A percentile compares a stretch with the other conserved stretches of the same genome.
phyloP scores from a whole-genome alignment of 2,113 vertebrate species.

The Lepus europaeus region DNA sequence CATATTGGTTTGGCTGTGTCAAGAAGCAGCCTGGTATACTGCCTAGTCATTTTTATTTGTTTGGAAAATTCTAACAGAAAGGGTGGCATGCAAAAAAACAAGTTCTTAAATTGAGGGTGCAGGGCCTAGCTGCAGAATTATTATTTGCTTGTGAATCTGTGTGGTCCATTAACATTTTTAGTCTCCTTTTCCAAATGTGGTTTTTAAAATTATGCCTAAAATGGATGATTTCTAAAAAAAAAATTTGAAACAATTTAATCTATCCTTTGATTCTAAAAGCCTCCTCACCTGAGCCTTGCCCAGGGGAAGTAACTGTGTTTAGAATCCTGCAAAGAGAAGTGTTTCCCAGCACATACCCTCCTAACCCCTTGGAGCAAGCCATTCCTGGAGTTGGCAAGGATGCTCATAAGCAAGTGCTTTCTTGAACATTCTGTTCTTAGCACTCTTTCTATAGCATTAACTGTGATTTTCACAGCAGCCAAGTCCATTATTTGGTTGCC shows the following conservation, averaged over 20 bases:
- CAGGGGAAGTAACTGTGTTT: neutral
- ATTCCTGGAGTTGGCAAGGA: neutral
- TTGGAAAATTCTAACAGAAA: neutral
- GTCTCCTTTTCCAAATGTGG: neutral
- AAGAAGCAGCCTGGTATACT: neutral
- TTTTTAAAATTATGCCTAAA: slow-evolving; percentile 8
- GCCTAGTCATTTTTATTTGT: neutral
- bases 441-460: neutral
- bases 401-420: slow-evolving; percentile 2
- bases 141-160: neutral
- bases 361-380: neutral
- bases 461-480: neutral
- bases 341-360: neutral
- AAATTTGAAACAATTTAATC: neutral
- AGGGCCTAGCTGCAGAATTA: neutral
- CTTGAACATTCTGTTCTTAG: neutral
- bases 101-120: neutral
- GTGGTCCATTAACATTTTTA: neutral
- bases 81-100: neutral
- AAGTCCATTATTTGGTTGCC: neutral
- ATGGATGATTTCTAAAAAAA: slow-evolving; percentile 37
- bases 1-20: slow-evolving; percentile 6
- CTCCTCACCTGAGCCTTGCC: slow-evolving; percentile 14
- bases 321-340: neutral
- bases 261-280: slow-evolving; percentile 32